These are phyloP conservation scores for Lycocorax pyrrhopterus DNA, from an alignment of 2,113 vertebrate species.

Conservation along the genomic window DNA sequence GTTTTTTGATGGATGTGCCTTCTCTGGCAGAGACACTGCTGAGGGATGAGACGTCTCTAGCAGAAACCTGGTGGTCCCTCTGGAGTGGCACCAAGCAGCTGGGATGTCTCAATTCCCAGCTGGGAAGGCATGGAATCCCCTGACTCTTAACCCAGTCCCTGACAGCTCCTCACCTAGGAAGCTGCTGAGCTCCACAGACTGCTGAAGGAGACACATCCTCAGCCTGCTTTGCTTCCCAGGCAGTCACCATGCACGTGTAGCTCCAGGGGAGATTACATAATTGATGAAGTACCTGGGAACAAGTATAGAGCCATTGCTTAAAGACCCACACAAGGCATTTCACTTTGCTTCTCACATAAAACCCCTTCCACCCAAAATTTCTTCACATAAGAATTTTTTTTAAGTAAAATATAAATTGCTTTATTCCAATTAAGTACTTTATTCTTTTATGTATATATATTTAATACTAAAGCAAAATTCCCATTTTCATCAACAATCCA, in stretches of 20 bases:
- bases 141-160: neutral
- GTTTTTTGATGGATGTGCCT: neutral
- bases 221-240: neutral
- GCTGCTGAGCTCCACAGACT: neutral
- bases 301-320: neutral
- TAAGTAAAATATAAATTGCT: neutral
- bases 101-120: neutral
- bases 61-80: neutral
- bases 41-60: fast-evolving
- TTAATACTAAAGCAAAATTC: neutral
- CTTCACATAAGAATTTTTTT: neutral
- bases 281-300: neutral
- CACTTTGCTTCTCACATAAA: neutral
- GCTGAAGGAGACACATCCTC: neutral
- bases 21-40: neutral
- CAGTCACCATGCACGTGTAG: neutral
- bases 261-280: neutral
- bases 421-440: neutral
- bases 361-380: neutral
- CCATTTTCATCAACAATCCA: neutral
- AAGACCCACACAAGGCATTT: neutral
- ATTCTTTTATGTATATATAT: too few relatives aligned
- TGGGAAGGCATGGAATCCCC: neutral
- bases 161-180: neutral
- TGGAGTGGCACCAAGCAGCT: neutral